Conservation (phyloP, 2,113 vertebrate genomes). For the Silurus meridionalis region DNA sequence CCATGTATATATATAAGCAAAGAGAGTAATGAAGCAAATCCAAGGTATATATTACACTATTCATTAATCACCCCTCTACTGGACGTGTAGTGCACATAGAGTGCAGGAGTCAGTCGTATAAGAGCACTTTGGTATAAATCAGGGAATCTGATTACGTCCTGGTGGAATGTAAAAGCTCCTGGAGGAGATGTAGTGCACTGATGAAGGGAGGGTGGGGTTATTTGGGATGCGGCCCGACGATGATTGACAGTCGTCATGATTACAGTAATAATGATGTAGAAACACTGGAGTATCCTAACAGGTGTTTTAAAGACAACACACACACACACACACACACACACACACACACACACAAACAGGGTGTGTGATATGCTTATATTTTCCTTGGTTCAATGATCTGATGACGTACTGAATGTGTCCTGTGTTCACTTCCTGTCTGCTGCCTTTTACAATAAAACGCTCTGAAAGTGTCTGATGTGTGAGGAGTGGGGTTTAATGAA, state of each 20-base stretch:
- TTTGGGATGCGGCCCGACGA: neutral
- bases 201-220: neutral
- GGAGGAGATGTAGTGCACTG: neutral
- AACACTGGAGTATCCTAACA: neutral
- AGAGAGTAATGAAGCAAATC: neutral
- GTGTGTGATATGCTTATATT: neutral
- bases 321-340: no score
- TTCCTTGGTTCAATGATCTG: neutral
- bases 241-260: neutral
- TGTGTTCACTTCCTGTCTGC: neutral
- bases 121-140: neutral
- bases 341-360: neutral
- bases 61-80: neutral
- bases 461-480: neutral
- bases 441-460: neutral
- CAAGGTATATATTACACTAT: neutral
- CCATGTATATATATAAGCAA: neutral
- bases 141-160: neutral
- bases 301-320: neutral
- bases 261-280: neutral
- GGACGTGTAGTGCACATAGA: neutral
- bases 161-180: neutral
- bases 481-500: constrained; percentile 5
- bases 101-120: neutral
- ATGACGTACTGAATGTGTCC: constrained; percentile 9